Percentiles rank a stretch among this genome's conserved stretches.
Conservation (phyloP, 2,888 invertebrate species). For the Apodemia zela region DNA sequence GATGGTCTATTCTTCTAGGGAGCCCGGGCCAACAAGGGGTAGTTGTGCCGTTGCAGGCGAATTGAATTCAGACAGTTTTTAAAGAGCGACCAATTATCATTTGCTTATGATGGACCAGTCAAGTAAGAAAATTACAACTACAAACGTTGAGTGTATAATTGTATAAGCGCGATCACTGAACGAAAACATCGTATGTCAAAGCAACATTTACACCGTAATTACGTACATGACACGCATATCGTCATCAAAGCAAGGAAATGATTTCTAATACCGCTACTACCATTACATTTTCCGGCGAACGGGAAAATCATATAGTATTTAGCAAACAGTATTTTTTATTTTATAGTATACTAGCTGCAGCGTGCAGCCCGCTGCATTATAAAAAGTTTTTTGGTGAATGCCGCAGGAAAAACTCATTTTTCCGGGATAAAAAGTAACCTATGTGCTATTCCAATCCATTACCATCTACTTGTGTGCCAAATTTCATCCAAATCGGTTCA, state of each 20-base stretch:
- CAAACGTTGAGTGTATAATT: slow-evolving; percentile 29
- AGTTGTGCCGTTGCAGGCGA: not conserved
- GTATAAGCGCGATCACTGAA: slow-evolving; percentile 50
- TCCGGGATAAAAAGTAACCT: too few relatives aligned
- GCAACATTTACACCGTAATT: slow-evolving; percentile 39
- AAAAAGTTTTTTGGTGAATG: too few relatives aligned
- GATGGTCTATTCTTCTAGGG: too few relatives aligned
- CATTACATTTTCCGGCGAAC: not conserved
- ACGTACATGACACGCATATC: slow-evolving; percentile 26
- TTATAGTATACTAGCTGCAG: too few relatives aligned
- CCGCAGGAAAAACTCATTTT: too few relatives aligned
- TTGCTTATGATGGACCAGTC: not conserved
- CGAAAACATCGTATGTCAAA: slow-evolving; percentile 49
- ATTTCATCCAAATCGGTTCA: too few relatives aligned
- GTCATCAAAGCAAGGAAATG: slow-evolving; percentile 15
- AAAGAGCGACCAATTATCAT: not conserved
- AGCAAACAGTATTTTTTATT: too few relatives aligned
- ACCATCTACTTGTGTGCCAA: too few relatives aligned
- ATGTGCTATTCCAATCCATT: too few relatives aligned
- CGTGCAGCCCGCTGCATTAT: too few relatives aligned
- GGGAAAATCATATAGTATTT: not conserved
- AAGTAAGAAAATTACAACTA: slow-evolving; percentile 24
- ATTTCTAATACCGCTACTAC: not conserved
- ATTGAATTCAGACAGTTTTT: not conserved
- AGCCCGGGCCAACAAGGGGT: too few relatives aligned